Percentiles rank a stretch among this genome's conserved stretches.
Evolutionary conservation across 2,113 vertebrate genomes (phyloP).

Genomic region (Lophochroa leadbeateri): DNA sequence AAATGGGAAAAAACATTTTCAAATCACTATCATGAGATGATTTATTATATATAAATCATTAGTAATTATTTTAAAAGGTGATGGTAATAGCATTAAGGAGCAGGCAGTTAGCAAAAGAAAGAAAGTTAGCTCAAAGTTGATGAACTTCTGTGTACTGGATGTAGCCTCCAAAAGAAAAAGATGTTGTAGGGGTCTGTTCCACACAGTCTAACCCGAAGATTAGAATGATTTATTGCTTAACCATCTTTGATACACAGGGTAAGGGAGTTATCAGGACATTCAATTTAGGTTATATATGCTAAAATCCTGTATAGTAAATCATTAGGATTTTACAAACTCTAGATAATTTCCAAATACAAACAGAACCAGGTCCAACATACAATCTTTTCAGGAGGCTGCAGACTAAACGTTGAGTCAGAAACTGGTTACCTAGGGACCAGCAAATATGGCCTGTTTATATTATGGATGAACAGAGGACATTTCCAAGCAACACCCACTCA

Average conservation of each 20-base stretch:
- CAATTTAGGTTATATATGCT: not conserved
- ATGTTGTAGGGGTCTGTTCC: not conserved
- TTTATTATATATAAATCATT: not conserved
- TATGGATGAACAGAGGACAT: not conserved
- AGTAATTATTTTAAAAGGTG: not conserved
- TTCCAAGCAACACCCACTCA: conserved; percentile 35
- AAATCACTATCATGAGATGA: not conserved
- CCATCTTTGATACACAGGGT: not conserved
- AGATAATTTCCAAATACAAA: conserved; percentile 43
- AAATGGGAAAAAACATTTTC: not conserved
- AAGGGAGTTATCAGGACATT: not conserved
- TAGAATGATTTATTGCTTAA: conserved; percentile 8
- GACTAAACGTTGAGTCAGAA: not conserved
- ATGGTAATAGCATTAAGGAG: not conserved
- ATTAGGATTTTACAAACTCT: not conserved
- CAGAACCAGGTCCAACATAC: not conserved
- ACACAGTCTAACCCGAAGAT: not conserved
- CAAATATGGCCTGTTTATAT: not conserved
- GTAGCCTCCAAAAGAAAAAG: not conserved
- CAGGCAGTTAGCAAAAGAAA: not conserved
- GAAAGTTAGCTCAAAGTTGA: not conserved
- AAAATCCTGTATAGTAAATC: not conserved
- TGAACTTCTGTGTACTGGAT: not conserved
- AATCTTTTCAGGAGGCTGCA: conserved; percentile 10
- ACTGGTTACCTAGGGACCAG: conserved; percentile 3